Evolutionary conservation across 2,888 invertebrate species (phyloP).

Genomic region (Euspilapteryx auroguttella): DNA sequence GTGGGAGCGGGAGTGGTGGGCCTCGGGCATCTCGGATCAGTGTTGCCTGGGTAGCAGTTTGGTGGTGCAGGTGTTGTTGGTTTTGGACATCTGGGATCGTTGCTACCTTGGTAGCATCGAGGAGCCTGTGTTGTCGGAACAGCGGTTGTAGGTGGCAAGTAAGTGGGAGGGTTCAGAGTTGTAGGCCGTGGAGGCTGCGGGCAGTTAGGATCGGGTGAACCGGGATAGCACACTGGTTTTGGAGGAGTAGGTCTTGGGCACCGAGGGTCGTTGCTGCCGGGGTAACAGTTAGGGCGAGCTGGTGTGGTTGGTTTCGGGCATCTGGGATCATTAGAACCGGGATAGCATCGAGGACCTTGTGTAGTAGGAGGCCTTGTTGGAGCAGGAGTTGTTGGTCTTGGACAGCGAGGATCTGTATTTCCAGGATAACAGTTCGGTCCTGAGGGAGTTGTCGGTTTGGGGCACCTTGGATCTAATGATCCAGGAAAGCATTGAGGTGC

Average conservation of each 20-base stretch:
- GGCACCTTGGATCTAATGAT: conserved; percentile 15
- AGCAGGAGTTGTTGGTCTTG: conserved; percentile 15
- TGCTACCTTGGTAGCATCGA: too few relatives aligned
- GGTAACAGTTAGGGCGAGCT: conserved; percentile 13
- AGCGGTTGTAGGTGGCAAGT: conserved; percentile 9
- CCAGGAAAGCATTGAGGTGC: conserved; percentile 15
- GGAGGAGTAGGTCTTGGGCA: conserved; percentile 12
- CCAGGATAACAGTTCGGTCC: conserved; percentile 18
- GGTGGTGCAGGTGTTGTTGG: conserved; percentile 14
- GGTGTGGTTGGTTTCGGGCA: conserved; percentile 14
- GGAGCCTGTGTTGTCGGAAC: too few relatives aligned
- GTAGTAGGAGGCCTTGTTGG: too few relatives aligned
- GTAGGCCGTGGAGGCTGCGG: conserved; percentile 9
- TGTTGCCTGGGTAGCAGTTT: conserved; percentile 11
- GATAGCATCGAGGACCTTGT: conserved; percentile 18
- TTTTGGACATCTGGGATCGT: conserved; percentile 15
- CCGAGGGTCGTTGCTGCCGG: conserved; percentile 20
- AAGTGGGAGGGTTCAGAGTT: conserved; percentile 11
- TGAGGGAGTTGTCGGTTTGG: conserved; percentile 11
- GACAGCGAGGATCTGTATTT: conserved; percentile 25
- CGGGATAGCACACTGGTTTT: conserved; percentile 13
- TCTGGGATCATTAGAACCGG: conserved; percentile 16
- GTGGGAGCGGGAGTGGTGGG: conserved; percentile 12
- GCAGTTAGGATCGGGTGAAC: conserved; percentile 16
- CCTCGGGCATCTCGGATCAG: conserved; percentile 16